Conservation (phyloP, 2,888 invertebrate species). For the Epinotia brunnichana region DNA sequence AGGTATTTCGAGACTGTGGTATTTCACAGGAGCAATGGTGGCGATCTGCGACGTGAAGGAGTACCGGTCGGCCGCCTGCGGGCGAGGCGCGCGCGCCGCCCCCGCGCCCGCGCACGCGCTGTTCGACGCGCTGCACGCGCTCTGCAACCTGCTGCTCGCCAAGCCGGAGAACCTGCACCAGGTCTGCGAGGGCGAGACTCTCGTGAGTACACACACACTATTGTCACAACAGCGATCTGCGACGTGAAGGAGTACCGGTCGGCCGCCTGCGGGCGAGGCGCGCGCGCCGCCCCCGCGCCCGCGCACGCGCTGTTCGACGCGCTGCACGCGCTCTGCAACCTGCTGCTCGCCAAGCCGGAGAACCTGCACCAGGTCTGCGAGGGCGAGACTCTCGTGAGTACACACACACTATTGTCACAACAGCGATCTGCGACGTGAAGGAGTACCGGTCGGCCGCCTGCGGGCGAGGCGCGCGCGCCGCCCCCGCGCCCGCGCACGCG, state of each 20-base stretch:
- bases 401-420: too few species aligned
- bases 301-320: constrained; percentile 93
- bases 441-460: too few species aligned
- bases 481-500: constrained; percentile 67
- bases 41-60: constrained; percentile 99
- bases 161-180: constrained; percentile 98
- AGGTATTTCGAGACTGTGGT: too few species aligned
- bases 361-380: constrained; percentile 97
- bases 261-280: too few species aligned
- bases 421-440: too few species aligned
- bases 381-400: constrained; percentile 94
- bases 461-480: too few species aligned
- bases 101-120: constrained; percentile 91
- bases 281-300: too few species aligned
- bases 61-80: constrained; percentile 94
- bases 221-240: too few species aligned
- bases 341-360: constrained; percentile 96
- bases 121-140: constrained; percentile 97
- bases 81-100: constrained; percentile 73
- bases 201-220: constrained; percentile 59
- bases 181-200: constrained; percentile 96
- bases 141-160: constrained; percentile 97
- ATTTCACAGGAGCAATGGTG: constrained; percentile 97
- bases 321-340: constrained; percentile 96
- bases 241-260: too few species aligned